Conservation (phyloP, 2,797 vertebrate genomes). For the Hipposideros larvatus region DNA sequence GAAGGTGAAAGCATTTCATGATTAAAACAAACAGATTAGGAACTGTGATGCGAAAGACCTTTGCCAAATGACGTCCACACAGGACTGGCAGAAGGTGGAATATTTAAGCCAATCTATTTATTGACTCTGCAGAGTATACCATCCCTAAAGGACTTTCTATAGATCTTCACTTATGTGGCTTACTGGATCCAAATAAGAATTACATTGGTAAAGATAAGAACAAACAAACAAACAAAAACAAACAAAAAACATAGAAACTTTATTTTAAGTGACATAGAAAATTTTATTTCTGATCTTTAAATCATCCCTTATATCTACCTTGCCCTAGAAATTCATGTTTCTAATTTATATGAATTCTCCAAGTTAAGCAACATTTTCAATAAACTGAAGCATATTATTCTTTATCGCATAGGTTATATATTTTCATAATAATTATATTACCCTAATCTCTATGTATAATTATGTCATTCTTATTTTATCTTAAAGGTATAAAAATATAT, state of each 20-base stretch:
- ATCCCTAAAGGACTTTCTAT: neutral
- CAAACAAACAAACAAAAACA: no score
- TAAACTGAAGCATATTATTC: neutral
- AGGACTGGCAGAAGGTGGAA: neutral
- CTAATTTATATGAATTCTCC: neutral
- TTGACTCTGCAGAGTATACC: neutral
- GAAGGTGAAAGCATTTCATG: neutral
- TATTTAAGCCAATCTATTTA: conserved; percentile 40
- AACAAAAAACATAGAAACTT: neutral
- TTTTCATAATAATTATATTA: conserved; percentile 18
- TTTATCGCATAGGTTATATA: neutral
- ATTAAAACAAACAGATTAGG: neutral
- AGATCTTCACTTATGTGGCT: conserved; percentile 15
- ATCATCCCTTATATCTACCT: neutral
- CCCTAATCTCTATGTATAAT: neutral
- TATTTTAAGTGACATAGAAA: conserved; percentile 27
- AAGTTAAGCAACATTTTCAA: conserved; percentile 37
- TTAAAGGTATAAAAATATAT: conserved; percentile 47
- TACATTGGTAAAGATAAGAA: neutral
- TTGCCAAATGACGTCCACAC: conserved; percentile 21
- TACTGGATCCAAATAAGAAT: conserved; percentile 48
- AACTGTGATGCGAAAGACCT: neutral
- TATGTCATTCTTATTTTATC: conserved; percentile 27
- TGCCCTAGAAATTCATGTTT: neutral
- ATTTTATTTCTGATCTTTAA: conserved; percentile 24